Base-by-base conservation (phyloP, 2,797 vertebrate species). In the Myotis daubentonii region DNA sequence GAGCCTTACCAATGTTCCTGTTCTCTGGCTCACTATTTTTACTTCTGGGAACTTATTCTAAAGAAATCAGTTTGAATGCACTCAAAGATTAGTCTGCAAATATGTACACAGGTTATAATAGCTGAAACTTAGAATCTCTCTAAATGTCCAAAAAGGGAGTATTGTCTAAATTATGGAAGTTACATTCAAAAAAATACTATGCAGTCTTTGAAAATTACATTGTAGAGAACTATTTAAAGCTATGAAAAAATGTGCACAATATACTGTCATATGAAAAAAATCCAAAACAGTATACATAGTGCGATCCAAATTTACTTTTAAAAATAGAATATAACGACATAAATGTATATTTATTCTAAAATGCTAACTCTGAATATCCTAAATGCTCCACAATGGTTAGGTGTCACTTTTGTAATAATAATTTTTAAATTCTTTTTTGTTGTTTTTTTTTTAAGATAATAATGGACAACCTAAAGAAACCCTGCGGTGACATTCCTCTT, bases 361-460 rank as follows among this genome's bases (percentile, higher is more conserved):
- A 85, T 23, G 17, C 41, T 88, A 74, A 65, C 62, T 89, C 51
- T 83, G 16, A 86, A 38, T 83, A 72, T 70, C 70, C 47, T 66
- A 85, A 90, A 68, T 65, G 33, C 20, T 94, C 78, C 36, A 55
- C 30, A 88, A 70, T 75, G 30, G 82, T 23, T 70, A 80, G 6
- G 16, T 57, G 19, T 49, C n/a, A 49, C 20, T 44, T 88, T 49
- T 76, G 23, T 79, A 49, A 72, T 30, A 66, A 83, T 22, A 60
- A 62, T 38, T 55, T 70, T 78, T 53, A 70, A 76, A 88, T 74
- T 19, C 22, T 41, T 62, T 20, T 71, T 70, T 70, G 23, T 28
- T 60, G 57, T 25, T 90, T 23, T 89, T 94, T 94, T 91, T 80
- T 44, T 78, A 93, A 87, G 33, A 51, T 15, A 95, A 23, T 51